phyloP scores from a whole-genome alignment of 2,113 vertebrate species.

The Caranx melampygus region DNA sequence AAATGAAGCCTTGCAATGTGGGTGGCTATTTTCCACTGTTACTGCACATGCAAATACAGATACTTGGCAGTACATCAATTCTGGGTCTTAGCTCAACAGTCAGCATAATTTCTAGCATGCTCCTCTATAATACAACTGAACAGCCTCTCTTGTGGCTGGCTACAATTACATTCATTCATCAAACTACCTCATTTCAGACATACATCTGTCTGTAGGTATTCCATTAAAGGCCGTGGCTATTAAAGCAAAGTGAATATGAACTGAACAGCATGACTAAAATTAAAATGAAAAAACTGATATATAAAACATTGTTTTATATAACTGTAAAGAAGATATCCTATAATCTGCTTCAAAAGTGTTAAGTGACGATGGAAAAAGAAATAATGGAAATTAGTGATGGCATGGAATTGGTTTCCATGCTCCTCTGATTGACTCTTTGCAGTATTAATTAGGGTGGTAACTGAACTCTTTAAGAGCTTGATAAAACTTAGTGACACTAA shows the following conservation, averaged over 20 bases:
- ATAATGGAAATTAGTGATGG: conserved; percentile 33
- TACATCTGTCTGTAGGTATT: too few species aligned
- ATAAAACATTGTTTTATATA: background rate
- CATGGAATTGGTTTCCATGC: conserved; percentile 48
- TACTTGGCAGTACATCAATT: conserved; percentile 43
- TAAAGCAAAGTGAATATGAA: background rate
- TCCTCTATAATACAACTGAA: background rate
- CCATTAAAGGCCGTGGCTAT: too few species aligned
- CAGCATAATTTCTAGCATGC: conserved; percentile 35
- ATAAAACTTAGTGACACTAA: conserved; percentile 59
- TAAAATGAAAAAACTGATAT: background rate
- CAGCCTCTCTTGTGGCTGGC: background rate
- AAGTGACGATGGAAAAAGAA: conserved; percentile 27
- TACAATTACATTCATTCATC: background rate
- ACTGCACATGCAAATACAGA: conserved; percentile 62
- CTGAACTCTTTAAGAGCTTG: conserved; percentile 48
- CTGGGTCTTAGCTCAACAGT: conserved; percentile 43
- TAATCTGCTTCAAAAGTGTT: conserved; percentile 1
- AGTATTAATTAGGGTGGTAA: conserved; percentile 63
- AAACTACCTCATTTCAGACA: background rate
- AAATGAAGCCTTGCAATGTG: conserved; percentile 59
- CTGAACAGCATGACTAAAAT: background rate
- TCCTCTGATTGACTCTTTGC: conserved; percentile 44
- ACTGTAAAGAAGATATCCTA: background rate
- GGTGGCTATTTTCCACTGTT: conserved; percentile 66